Evolutionary conservation across 2,797 vertebrate genomes (phyloP), one percentile per base, ranked within the genome.

Genomic region (Gymnothorax reevesii): DNA sequence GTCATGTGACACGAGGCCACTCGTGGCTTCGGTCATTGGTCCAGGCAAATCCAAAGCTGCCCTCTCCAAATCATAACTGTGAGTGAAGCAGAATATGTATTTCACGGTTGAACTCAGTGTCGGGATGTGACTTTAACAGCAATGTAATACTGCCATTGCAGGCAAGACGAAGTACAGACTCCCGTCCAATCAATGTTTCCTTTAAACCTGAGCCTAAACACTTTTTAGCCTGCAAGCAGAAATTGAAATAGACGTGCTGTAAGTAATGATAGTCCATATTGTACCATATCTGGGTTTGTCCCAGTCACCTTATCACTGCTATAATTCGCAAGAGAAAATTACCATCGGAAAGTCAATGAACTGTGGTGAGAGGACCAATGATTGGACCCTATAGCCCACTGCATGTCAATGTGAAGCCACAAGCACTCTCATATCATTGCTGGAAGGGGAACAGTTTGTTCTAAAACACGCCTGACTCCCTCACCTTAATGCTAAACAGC

Each of bases 401-500:
- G 73, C 20, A 15, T 75, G 73, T 42, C 20, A 54, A 1, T 79
- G 2, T 42, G 42, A 49, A 17, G 8, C 33, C 73, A 52, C 15
- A 54, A 55, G 17, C 15, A 20, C 42, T 52, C 10, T 20, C 17
- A 17, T 49, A 52, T 54, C 49, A 79, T 10, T n/a, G 49, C 22
- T 79, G 42, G 6, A 54, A 2, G 49, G 7, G 20, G 22, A 2
- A n/a, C 49, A 22, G 15, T 49, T 17, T 17, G 20, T 87, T 22
- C 13, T 86, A 93, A 92, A 93, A 90, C 90, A 89, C 91, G 89
- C 75, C 88, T 94, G 92, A 92, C 92, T 91, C 90, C 88, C 91
- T 92, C 49, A 55, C 83, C 91, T 89, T 90, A 91, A 92, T 89
- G 90, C 91, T 89, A 89, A 77, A 88, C 87, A 88, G 79, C 87